phyloP scores from a whole-genome alignment of 2,113 vertebrate species.

The Platycercus adscitus region DNA sequence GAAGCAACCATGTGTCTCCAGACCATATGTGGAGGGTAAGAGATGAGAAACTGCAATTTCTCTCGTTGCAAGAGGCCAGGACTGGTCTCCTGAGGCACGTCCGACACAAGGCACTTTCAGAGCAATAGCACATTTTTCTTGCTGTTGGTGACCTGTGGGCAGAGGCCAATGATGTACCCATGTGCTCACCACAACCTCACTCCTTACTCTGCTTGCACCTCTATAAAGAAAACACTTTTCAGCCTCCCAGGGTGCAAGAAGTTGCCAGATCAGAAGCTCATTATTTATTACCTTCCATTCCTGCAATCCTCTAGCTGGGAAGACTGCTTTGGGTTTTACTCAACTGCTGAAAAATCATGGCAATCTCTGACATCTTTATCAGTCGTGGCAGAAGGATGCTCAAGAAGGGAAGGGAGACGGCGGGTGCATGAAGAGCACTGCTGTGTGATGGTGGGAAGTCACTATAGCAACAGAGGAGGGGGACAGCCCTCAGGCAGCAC shows the following conservation, averaged over 20 bases:
- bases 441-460: constrained; percentile 57
- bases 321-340: background rate
- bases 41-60: background rate
- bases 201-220: background rate
- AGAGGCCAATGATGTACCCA: background rate
- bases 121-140: background rate
- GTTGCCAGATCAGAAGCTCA: background rate
- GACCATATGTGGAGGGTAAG: background rate
- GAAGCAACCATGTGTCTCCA: constrained; percentile 33
- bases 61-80: background rate
- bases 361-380: constrained; percentile 20
- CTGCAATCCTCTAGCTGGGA: background rate
- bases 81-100: background rate
- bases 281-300: background rate
- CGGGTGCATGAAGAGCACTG: background rate
- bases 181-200: background rate
- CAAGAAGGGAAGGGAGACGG: background rate
- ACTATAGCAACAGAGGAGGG: constrained; percentile 75
- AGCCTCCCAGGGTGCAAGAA: background rate
- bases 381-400: background rate
- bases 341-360: background rate
- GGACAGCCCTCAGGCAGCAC: constrained; percentile 60
- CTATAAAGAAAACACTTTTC: background rate
- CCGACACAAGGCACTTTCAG: background rate
- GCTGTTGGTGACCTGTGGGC: background rate